Conservation (phyloP, 2,797 vertebrate species). For the Alectoris magna region DNA sequence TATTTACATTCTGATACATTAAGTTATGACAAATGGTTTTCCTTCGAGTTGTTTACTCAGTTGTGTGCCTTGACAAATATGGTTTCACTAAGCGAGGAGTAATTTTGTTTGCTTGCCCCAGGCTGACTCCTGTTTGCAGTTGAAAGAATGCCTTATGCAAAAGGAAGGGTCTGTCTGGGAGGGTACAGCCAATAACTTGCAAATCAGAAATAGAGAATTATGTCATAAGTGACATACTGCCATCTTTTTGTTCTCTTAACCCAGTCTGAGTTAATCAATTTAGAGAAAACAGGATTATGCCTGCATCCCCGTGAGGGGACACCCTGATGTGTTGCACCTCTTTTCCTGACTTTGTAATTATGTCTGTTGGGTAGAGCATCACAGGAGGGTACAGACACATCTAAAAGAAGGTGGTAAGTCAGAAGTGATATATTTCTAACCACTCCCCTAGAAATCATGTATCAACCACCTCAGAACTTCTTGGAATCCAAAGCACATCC, state of each 20-base stretch:
- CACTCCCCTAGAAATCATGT: neutral
- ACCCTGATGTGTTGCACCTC: neutral
- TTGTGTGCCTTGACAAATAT: neutral
- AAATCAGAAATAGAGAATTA: neutral
- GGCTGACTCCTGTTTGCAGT: neutral
- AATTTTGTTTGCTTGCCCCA: constrained; percentile 19
- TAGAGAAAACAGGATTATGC: neutral
- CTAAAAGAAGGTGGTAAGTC: neutral
- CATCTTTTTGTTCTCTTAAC: neutral
- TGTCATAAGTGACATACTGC: neutral
- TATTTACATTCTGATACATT: constrained; percentile 38
- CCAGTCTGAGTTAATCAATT: neutral
- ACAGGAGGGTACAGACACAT: neutral
- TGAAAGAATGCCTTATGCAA: neutral
- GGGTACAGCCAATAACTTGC: neutral
- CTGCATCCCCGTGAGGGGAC: neutral
- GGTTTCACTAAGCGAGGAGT: constrained; percentile 1
- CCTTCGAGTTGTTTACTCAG: constrained; percentile 31
- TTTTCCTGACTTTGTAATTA: neutral
- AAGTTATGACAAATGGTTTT: constrained; percentile 27
- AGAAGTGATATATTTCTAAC: neutral
- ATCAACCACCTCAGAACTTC: neutral
- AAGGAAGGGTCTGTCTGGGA: neutral
- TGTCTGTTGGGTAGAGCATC: neutral
- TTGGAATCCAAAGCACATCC: neutral